phyloP scores from a whole-genome alignment of 1,140 invertebrate genomes.

The Batillaria attramentaria region DNA sequence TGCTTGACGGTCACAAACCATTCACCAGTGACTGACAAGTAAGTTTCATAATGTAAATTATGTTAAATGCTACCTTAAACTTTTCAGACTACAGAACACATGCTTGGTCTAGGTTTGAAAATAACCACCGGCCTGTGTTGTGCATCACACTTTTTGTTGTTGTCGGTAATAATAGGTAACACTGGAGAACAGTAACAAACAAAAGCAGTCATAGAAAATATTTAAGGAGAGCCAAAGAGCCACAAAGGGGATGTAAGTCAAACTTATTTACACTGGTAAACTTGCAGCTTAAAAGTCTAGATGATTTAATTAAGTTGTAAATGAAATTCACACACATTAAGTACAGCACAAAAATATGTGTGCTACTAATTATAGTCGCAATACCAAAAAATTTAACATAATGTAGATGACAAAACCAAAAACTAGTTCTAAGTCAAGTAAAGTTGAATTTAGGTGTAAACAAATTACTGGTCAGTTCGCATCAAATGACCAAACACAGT shows the following conservation, averaged over 20 bases:
- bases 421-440: no score
- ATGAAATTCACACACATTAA: neutral
- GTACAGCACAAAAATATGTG: neutral
- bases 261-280: conserved; percentile 23
- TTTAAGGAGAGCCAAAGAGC: conserved; percentile 15
- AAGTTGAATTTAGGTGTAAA: no score
- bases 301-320: neutral
- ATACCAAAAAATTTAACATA: no score
- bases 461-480: no score
- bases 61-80: no score
- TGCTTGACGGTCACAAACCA: no score
- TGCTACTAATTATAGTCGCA: neutral
- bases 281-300: conserved; percentile 28
- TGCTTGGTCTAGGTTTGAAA: conserved; percentile 31
- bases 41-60: no score
- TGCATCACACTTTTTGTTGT: neutral
- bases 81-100: neutral
- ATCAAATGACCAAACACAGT: neutral
- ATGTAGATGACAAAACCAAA: no score
- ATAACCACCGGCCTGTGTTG: conserved; percentile 2
- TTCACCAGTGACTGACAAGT: no score
- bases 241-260: conserved; percentile 36
- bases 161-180: conserved; percentile 14
- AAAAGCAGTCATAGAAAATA: conserved; percentile 18
- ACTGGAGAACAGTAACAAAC: conserved; percentile 19